Conservation (phyloP, 1,140 invertebrate species). For the Drosophila kohkoa region DNA sequence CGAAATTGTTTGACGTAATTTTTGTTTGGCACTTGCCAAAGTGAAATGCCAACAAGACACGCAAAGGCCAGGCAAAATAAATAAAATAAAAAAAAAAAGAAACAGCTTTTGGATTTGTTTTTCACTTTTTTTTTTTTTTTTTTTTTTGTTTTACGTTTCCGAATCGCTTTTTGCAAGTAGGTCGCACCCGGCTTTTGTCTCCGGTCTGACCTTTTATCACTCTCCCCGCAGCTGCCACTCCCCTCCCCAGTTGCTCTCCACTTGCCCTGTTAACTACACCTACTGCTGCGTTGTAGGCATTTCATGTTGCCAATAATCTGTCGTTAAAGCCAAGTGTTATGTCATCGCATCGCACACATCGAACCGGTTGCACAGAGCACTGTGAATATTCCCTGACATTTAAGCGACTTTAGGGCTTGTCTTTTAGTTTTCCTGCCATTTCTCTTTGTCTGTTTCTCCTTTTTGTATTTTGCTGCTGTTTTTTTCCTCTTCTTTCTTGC, state of each 20-base stretch:
- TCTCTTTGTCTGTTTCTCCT: conserved; percentile 34
- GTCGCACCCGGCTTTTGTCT: conserved; percentile 62
- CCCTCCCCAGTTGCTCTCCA: neutral
- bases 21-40: conserved; percentile 64
- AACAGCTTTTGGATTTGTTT: conserved; percentile 17
- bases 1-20: conserved; percentile 51
- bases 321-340: conserved; percentile 72
- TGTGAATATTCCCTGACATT: conserved; percentile 68
- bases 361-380: conserved; percentile 59
- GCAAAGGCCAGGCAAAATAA: conserved; percentile 46
- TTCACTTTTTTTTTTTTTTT: conserved; percentile 28
- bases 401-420: conserved; percentile 62
- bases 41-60: conserved; percentile 51
- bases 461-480: neutral
- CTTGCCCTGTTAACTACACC: neutral
- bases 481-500: neutral
- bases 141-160: conserved; percentile 27
- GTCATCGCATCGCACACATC: conserved; percentile 50
- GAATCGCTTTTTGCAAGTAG: conserved; percentile 40
- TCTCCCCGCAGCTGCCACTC: conserved; percentile 4
- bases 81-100: conserved; percentile 23
- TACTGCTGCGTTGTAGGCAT: neutral
- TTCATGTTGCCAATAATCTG: conserved; percentile 66
- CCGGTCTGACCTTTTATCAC: conserved; percentile 67
- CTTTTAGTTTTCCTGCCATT: conserved; percentile 41